Evolutionary conservation across 30 jellyfish, hydroid and myxozoan species (phyloP).

Genomic region (Aurelia sp.): DNA sequence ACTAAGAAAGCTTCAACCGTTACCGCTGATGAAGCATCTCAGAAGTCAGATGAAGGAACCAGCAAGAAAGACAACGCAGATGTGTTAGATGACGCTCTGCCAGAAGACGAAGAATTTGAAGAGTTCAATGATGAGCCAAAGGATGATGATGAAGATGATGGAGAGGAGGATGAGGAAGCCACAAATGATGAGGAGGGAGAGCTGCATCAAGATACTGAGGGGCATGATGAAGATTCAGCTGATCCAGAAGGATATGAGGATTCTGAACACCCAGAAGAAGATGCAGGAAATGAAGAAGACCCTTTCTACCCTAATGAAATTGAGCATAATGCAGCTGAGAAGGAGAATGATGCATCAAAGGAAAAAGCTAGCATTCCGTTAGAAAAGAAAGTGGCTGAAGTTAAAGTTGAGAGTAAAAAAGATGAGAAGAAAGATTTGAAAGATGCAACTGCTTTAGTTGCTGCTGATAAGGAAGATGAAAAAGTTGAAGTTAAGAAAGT

Average conservation of each 20-base stretch:
- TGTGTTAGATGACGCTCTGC: conserved; percentile 33
- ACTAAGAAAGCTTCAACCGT: too few relatives aligned
- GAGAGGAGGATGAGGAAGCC: conserved; percentile 2
- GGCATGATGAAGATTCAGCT: too few relatives aligned
- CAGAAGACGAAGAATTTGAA: conserved; percentile 48
- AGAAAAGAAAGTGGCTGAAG: too few relatives aligned
- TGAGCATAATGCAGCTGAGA: not conserved
- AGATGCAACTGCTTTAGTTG: too few relatives aligned
- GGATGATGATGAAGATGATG: too few relatives aligned
- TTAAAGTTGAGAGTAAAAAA: too few relatives aligned
- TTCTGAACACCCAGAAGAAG: conserved; percentile 13
- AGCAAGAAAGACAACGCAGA: not conserved
- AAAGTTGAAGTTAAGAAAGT: not conserved
- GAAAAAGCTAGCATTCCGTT: too few relatives aligned
- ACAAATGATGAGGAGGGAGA: conserved; percentile 34
- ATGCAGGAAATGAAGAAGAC: conserved; percentile 1
- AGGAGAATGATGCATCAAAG: conserved; percentile 5
- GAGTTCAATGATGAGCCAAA: conserved; percentile 15
- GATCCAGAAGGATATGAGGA: too few relatives aligned
- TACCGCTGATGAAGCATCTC: too few relatives aligned
- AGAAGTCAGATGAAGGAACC: not conserved
- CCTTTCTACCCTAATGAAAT: too few relatives aligned
- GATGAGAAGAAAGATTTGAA: too few relatives aligned
- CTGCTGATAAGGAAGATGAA: not conserved
- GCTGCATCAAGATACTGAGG: too few relatives aligned